These are phyloP conservation scores for Pampusana beccarii DNA, from an alignment of 2,113 vertebrate genomes.

Conservation along the genomic window DNA sequence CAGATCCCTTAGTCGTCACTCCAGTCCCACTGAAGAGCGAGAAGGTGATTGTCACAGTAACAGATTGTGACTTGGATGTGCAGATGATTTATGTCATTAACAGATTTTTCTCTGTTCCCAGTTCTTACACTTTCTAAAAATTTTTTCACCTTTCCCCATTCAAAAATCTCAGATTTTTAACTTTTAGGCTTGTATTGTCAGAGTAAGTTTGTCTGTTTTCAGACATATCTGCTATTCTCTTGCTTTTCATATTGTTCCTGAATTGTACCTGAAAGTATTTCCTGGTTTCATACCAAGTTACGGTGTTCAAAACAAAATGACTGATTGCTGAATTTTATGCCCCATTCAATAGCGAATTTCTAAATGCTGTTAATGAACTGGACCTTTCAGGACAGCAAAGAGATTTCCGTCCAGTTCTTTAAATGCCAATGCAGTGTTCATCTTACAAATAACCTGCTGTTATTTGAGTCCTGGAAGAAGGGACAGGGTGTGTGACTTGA, in stretches of 20 bases:
- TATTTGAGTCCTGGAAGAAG: background rate
- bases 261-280: background rate
- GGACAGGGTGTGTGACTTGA: background rate
- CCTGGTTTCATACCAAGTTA: background rate
- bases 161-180: background rate
- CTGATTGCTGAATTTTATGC: background rate
- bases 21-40: slow-evolving; percentile 95
- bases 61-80: background rate
- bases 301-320: background rate
- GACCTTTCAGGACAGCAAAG: background rate
- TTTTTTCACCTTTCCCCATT: background rate
- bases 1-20: slow-evolving; percentile 95
- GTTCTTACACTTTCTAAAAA: background rate
- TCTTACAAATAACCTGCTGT: background rate
- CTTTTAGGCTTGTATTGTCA: background rate
- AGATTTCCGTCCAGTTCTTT: background rate
- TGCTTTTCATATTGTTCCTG: background rate
- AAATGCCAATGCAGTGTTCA: background rate
- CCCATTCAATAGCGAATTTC: background rate
- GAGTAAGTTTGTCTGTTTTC: background rate
- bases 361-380: background rate
- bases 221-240: background rate
- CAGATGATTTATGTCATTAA: background rate
- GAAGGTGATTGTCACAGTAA: slow-evolving; percentile 81
- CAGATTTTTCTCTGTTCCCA: background rate